These are phyloP conservation scores for Hypsibius dujardini DNA, from an alignment of 1,140 invertebrate species.

Conservation along the genomic window DNA sequence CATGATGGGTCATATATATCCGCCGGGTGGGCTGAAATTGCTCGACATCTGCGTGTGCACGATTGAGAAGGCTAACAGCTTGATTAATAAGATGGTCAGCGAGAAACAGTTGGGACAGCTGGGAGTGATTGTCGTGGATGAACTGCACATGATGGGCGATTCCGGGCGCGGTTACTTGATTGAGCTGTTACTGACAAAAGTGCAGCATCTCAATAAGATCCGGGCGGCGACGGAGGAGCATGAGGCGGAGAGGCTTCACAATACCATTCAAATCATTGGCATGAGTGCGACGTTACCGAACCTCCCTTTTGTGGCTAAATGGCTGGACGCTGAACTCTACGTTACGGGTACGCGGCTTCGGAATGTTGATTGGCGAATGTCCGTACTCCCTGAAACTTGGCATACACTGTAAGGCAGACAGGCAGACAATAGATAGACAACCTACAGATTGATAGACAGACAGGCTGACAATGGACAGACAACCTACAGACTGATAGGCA, in stretches of 20 bases:
- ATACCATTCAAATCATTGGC: slow-evolving; percentile 69
- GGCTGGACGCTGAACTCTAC: slow-evolving; percentile 71
- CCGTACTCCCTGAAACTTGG: too few relatives aligned
- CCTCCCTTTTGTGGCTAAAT: slow-evolving; percentile 56
- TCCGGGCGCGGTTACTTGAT: slow-evolving; percentile 70
- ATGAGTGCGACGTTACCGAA: slow-evolving; percentile 96
- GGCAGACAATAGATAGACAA: too few relatives aligned
- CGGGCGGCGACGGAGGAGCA: background rate
- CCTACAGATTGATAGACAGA: background rate
- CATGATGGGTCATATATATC: background rate
- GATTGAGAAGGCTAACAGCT: slow-evolving; percentile 90
- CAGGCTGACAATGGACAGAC: too few relatives aligned
- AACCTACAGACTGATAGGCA: too few relatives aligned
- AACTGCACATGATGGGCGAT: slow-evolving; percentile 84
- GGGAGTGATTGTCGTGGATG: slow-evolving; percentile 77
- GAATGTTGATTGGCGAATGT: too few relatives aligned
- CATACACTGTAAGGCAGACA: too few relatives aligned
- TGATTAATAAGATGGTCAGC: slow-evolving; percentile 65
- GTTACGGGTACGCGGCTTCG: slow-evolving; percentile 40
- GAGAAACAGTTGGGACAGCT: slow-evolving; percentile 49
- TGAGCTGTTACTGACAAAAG: slow-evolving; percentile 81
- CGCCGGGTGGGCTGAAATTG: too few relatives aligned
- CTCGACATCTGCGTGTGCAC: slow-evolving; percentile 90
- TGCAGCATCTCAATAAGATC: slow-evolving; percentile 48
- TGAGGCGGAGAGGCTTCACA: slow-evolving; percentile 31